These are phyloP conservation scores for Bos indicus DNA, from an alignment of 2,113 vertebrate species.

Conservation along the genomic window DNA sequence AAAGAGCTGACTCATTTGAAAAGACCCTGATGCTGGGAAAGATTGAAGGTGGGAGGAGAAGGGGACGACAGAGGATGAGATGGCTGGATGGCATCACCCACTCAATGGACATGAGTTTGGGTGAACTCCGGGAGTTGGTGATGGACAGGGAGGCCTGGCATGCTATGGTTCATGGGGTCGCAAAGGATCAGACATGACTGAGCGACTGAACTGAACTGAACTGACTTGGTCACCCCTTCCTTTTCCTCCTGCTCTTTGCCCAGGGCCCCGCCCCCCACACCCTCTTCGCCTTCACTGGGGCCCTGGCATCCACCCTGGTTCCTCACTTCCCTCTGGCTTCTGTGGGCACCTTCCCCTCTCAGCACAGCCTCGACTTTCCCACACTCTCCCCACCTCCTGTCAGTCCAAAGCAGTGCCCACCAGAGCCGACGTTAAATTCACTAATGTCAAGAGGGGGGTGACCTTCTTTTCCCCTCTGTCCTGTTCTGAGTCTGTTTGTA, in stretches of 20 bases:
- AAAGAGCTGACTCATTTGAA: neutral
- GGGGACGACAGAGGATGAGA: neutral
- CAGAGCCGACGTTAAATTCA: neutral
- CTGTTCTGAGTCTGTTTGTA: neutral
- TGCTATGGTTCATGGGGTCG: neutral
- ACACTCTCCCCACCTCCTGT: neutral
- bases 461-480: neutral
- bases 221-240: neutral
- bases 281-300: neutral
- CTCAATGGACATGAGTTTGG: neutral
- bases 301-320: neutral
- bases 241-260: neutral
- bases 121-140: rapidly evolving
- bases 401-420: neutral
- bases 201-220: neutral
- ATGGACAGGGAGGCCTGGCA: neutral
- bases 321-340: neutral
- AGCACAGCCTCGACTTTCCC: neutral
- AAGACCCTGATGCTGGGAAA: neutral
- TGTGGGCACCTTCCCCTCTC: neutral
- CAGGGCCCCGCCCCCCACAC: too few relatives aligned
- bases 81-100: neutral
- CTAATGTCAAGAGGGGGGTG: neutral
- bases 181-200: neutral
- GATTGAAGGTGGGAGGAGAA: neutral